Evolutionary conservation across 2,113 vertebrate genomes (phyloP), one percentile per base, ranked within the genome.

Genomic region (Myrmophylax atrothorax): DNA sequence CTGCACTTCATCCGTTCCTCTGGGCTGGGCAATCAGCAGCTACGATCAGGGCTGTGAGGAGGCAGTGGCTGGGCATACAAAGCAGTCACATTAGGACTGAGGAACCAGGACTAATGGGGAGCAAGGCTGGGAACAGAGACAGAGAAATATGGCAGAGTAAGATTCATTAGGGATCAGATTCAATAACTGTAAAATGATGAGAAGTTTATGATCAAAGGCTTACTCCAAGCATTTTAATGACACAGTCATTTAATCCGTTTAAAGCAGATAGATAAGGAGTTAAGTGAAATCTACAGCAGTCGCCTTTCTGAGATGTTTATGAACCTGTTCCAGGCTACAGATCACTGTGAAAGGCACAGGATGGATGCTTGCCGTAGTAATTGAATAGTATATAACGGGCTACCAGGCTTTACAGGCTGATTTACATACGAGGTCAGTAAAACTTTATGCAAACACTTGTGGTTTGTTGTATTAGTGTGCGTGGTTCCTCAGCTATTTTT

Each of bases 161-260:
- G 82, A 92, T 90, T 90, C 89, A 94, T 95, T 77, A 75, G 56
- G 81, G 56, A 81, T 93, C 70, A 73, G 78, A 90, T 95, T 94
- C 92, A 95, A 81, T 95, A 82, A 94, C 78, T 91, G 47, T 81
- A 74, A 92, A 95, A 89, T 88, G 80, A 96, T 94, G 66, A 87
- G 68, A 90, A 90, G 96, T 96, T 97, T 93, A 88, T 89, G 92
- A 95, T 92, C 92, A 96, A 96, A 96, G 93, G 77, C 92, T 93
- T 84, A 92, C 94, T 96, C 96, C 8, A 52, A 96, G 93, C 93
- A 55, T 96, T 93, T 87, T 94, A 94, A 93, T 92, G 93, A 89
- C 94, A 90, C 84, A 83, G 52, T 77, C 63, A 19, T 87, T 95
- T 89, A 86, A 81, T 95, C 82, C 29, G 1, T 91, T 89, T 94